phyloP scores from a whole-genome alignment of 2,113 vertebrate genomes.

The Ceyx cyanopectus region DNA sequence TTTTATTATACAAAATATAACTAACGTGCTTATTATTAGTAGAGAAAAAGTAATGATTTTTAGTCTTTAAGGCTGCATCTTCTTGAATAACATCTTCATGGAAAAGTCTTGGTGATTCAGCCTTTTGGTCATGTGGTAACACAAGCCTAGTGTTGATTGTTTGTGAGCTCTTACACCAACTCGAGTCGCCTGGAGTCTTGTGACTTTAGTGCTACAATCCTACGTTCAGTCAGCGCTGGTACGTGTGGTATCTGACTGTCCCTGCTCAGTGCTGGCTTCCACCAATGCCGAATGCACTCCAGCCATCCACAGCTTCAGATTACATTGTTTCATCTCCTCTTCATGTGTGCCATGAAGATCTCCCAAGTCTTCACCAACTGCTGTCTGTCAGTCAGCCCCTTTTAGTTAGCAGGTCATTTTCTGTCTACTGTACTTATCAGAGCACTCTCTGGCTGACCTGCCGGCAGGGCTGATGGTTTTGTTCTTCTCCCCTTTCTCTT shows the following conservation, averaged over 20 bases:
- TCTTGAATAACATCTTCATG: neutral
- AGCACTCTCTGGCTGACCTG: neutral
- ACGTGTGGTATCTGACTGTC: neutral
- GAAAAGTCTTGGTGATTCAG: neutral
- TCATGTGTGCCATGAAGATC: neutral
- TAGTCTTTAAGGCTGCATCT: neutral
- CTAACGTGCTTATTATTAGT: neutral
- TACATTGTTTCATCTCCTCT: slow-evolving; percentile 54
- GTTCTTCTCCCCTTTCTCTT: neutral
- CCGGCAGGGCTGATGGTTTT: neutral
- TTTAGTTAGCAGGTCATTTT: slow-evolving; percentile 15
- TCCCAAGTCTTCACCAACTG: slow-evolving; percentile 31
- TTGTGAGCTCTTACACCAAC: neutral
- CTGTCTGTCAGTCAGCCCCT: slow-evolving; percentile 17
- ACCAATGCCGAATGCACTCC: neutral
- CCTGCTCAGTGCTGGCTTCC: neutral
- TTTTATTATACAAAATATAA: neutral
- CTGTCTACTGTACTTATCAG: slow-evolving; percentile 7
- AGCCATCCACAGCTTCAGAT: neutral
- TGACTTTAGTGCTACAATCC: neutral
- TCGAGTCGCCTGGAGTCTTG: neutral
- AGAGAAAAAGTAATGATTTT: neutral
- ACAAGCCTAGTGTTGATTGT: neutral
- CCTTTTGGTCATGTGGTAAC: neutral
- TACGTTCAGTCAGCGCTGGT: neutral